Base-by-base conservation (phyloP, 2,888 invertebrate genomes). In the Sclerodermus sp. region DNA sequence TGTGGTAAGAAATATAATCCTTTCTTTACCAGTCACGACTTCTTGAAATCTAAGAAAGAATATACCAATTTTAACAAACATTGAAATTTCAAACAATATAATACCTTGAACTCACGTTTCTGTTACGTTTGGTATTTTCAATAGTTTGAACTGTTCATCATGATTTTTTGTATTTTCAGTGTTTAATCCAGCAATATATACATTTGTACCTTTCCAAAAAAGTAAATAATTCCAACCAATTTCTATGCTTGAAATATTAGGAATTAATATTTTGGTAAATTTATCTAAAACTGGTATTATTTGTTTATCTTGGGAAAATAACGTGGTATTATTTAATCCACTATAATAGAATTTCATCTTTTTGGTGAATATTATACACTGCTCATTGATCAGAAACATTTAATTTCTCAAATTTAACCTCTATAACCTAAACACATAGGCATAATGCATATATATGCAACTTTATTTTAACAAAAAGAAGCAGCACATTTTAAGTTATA, bases 161-260 rank as follows among this genome's bases (percentile, higher is more conserved):
- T 41, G 41, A 30, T 42, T 38, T 12, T 41, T 49, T 10, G 23
- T 43, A 16, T 48, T 39, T 1, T 45, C 41, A 30, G 47, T 54
- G 15, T 54, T 38, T 48, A 60, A 63, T 40, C 66, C 72, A 29
- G 63, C 63, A 49, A 75, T 58, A 44, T 65, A 73, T 1, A 77
- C 49, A 17, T 70, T 52, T 2, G 44, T 50, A 14, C 58, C 56
- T 49, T 63, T 66, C 74, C 74, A 74, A 9, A 76, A 10, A 6
- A 77, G 65, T 46, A 74, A 64, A 51, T 74, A 77, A 58, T 72
- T 69, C 77, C 77, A 77, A 16, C 72, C 74, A 41, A 77, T 72
- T 53, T 71, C 71, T 38, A 77, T 58, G 29, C 66, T 61, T 0
- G 66, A 67, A 5, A 71, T 42, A 32, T 55, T 59, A 16, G 64